Base-by-base conservation (phyloP, 1,140 invertebrate species). In the Heterodera schachtii region DNA sequence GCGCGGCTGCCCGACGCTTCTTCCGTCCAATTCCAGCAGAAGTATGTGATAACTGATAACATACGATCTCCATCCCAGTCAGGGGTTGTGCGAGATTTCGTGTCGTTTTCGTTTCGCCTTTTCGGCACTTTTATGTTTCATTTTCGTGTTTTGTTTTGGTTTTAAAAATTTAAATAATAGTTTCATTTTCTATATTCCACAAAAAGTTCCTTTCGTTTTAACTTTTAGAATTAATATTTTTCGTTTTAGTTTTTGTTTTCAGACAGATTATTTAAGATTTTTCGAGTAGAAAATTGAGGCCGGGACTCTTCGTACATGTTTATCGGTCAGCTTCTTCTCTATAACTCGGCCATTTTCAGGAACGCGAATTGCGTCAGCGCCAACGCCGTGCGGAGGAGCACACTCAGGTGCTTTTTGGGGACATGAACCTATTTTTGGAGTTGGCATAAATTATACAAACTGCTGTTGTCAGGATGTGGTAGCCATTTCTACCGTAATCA, bases 331-430 rank as follows among this genome's bases (percentile, higher is more conserved):
- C 31, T 31, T 31, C 31, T 31, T 31, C 31, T 31, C 31, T 31
- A 31, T 31, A 31, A 0, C 31, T 31, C 31, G 31, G 69, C 44
- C 6, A 19, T 44, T 43, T 46, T 69, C 16, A 69, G 47, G 70
- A 78, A 44, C 64, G 66, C 31, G 76, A 78, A 46, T 78, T 78
- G 21, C 76, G 76, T 46, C 70, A 69, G 9, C 21, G 76, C 13
- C 76, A 78, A 46, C 52, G 76, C 46, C 31, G 76, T 13, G 76
- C 76, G 31, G 76, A 78, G 47, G 76, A 78, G 70, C 52, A 78
- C 11, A 78, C 76, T 2, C 76, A 60, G 57, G 57, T 60, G 0
- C 11, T 2, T 1, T 52, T 11, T 11, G 49, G 49, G 11, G 49
- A 11, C 6, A 11, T 52, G 49, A 11, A 52, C 6, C 6, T 0